Percentiles rank a stretch among this genome's conserved stretches.
phyloP scores from a whole-genome alignment of 2,113 vertebrate genomes.

The Sardina pilchardus region DNA sequence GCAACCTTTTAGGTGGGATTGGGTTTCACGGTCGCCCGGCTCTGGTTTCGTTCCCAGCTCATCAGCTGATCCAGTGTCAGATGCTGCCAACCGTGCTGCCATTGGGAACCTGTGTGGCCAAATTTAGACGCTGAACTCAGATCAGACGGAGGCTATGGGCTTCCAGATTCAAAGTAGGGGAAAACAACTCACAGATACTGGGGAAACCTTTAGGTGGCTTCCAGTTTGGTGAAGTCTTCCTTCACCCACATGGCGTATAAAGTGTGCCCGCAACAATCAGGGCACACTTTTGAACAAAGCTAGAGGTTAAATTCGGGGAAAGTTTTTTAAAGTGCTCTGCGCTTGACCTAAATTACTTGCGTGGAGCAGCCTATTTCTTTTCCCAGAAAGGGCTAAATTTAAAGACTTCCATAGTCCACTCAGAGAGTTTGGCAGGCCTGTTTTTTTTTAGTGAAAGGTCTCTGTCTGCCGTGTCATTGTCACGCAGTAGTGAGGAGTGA shows the following conservation, averaged over 20 bases:
- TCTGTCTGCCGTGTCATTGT: conserved; percentile 3
- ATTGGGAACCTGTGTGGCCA: neutral
- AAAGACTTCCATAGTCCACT: neutral
- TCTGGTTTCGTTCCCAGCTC: conserved; percentile 45
- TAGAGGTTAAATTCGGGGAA: neutral
- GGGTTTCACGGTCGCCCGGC: conserved; percentile 45
- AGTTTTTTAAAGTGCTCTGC: neutral
- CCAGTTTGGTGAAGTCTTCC: neutral
- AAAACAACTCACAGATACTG: neutral
- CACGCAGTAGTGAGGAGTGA: neutral
- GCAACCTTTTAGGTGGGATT: conserved; percentile 45
- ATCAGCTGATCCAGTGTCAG: conserved; percentile 26
- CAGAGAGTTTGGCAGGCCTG: neutral
- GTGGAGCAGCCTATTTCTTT: neutral
- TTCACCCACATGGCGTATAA: neutral
- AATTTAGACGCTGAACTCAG: neutral
- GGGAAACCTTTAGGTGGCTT: neutral
- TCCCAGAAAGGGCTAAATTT: conserved; percentile 3
- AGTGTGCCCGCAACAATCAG: neutral
- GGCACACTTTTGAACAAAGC: neutral
- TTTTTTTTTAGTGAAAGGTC: neutral
- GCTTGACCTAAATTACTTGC: neutral
- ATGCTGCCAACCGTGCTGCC: neutral
- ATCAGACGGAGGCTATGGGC: neutral
- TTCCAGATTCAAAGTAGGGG: neutral